Percentiles rank a stretch among this genome's conserved stretches.
Evolutionary conservation across 2,797 vertebrate genomes (phyloP).

Genomic region (Girardinus metallicus): DNA sequence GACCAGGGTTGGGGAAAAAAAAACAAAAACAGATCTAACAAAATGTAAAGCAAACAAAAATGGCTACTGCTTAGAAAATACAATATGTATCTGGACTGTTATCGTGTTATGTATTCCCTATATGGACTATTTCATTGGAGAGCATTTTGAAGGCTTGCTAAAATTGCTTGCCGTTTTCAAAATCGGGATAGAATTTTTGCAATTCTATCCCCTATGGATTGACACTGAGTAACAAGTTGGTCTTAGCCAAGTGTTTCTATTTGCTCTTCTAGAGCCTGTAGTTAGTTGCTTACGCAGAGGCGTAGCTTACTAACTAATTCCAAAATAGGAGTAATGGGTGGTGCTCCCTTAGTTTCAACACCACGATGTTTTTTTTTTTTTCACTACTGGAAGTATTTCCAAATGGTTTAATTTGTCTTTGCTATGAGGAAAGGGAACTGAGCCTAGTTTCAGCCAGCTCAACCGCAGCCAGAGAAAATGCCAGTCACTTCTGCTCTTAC

Average conservation of each 20-base stretch:
- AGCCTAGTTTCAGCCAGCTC: neutral
- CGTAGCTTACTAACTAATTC: neutral
- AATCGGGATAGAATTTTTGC: neutral
- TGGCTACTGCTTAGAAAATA: neutral
- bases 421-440: too few species aligned
- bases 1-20: neutral
- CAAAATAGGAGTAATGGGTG: neutral
- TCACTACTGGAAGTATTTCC: neutral
- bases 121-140: neutral
- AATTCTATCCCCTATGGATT: neutral
- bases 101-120: neutral
- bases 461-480: neutral
- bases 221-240: neutral
- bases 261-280: neutral
- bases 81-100: neutral
- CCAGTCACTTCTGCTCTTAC: neutral
- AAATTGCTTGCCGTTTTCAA: neutral
- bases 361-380: neutral
- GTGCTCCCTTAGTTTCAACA: neutral
- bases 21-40: neutral
- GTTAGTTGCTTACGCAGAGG: neutral
- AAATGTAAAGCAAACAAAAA: neutral
- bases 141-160: neutral
- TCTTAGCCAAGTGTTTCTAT: neutral
- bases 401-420: neutral